Evolutionary conservation across 1,140 invertebrate species (phyloP).

Genomic region (Bombus superbus): DNA sequence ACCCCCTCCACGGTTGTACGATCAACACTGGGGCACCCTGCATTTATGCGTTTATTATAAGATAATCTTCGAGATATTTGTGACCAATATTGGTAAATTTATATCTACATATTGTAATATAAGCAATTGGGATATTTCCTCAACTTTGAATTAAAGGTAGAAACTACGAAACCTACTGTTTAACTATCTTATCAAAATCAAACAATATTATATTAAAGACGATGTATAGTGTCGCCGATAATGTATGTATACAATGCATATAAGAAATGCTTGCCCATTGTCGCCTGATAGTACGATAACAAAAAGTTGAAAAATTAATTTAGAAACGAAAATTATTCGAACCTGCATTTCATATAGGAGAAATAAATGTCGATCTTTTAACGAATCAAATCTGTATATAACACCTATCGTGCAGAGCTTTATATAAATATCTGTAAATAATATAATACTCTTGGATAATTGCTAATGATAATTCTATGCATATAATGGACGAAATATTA

Average conservation of each 20-base stretch:
- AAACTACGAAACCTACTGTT: constrained; percentile 14
- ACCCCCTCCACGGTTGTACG: too few species aligned
- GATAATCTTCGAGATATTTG: too few species aligned
- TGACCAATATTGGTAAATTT: neutral
- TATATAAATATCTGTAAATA: neutral
- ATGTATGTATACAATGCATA: neutral
- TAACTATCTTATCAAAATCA: constrained; percentile 57
- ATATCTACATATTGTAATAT: neutral
- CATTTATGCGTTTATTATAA: too few species aligned
- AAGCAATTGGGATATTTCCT: neutral
- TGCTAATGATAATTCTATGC: too few species aligned
- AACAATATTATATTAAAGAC: constrained; percentile 34
- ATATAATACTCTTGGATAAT: neutral
- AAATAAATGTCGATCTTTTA: neutral
- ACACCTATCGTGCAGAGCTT: neutral
- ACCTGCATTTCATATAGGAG: too few species aligned
- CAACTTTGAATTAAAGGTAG: neutral
- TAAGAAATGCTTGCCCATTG: neutral
- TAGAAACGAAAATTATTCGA: neutral
- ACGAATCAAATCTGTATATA: neutral
- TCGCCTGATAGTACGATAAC: neutral
- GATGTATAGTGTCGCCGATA: constrained; percentile 29
- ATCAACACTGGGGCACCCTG: too few species aligned
- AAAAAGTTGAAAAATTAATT: neutral
- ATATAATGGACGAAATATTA: too few species aligned